Base-by-base conservation (phyloP, 2,113 vertebrate species). In the Poecile atricapillus region DNA sequence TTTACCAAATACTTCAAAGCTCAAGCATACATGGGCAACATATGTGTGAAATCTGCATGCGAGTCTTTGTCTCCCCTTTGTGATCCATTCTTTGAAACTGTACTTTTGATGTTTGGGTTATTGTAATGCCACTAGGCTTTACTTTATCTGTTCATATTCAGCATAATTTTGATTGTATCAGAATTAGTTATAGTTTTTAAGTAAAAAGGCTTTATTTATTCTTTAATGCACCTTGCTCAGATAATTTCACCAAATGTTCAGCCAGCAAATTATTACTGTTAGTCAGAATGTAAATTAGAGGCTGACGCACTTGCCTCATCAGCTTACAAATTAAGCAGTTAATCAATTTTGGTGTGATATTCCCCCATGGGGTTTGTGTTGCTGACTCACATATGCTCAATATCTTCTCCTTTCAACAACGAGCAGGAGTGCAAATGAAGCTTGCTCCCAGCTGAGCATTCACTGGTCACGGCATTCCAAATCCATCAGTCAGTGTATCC, bases 221-320 rank as follows among this genome's bases (percentile, higher is more conserved):
- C 55, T 69, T 93, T 91, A 82, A 88, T 94, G 79, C 46, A 92
- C 92, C 82, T 93, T 95, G 63, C 93, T 94, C 60, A 58, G 67
- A 92, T 94, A 96, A 89, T 91, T 96, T 87, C 63, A 75, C 78
- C 53, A 55, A 91, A 92, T 91, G 81, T 93, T 90, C 89, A 90
- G 88, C 52, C 73, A 96, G 64, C 83, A 95, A 89, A 89, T 93
- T 89, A 87, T 93, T 89, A 80, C 63, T 93, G 53, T 95, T 95
- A 94, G 89, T 95, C 90, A 94, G 83, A 89, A 93, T 94, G 74
- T 87, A 95, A 95, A 96, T 95, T 37, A 75, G 67, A 80, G 58
- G 83, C 60, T 95, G 84, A 92, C 77, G 92, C 58, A 89, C 55
- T 95, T 95, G 69, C 85, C 53, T 97, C 91, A 92, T 88, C 91